Percentiles rank a stretch among this genome's conserved stretches.
phyloP scores from a whole-genome alignment of 2,888 invertebrate species.

The Hoplodrina ambigua region DNA sequence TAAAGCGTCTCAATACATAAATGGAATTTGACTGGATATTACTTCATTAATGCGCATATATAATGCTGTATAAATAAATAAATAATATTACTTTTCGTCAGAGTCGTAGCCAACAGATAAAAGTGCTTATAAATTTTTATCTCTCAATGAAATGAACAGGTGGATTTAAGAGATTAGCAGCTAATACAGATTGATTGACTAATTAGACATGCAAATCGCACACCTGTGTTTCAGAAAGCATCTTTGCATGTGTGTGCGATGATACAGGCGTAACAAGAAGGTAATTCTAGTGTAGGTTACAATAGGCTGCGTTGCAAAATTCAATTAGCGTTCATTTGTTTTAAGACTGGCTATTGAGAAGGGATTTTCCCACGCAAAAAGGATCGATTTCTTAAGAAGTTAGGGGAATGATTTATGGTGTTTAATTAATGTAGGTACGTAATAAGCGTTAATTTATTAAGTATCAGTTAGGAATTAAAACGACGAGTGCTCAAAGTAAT shows the following conservation, averaged over 20 bases:
- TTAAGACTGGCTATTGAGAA: conserved; percentile 9
- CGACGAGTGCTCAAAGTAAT: no score
- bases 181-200: conserved; percentile 57
- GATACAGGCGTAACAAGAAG: background rate
- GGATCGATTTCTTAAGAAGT: conserved; percentile 17
- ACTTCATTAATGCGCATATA: conserved; percentile 17
- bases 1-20: background rate
- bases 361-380: conserved; percentile 29
- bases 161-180: conserved; percentile 38
- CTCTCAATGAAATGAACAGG: conserved; percentile 27
- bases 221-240: conserved; percentile 8
- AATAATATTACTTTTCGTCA: conserved; percentile 3
- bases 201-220: conserved; percentile 36
- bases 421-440: background rate
- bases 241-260: conserved; percentile 6
- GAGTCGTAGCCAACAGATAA: conserved; percentile 17
- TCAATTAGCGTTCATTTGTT: conserved; percentile 40
- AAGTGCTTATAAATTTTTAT: conserved; percentile 19
- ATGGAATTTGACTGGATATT: background rate
- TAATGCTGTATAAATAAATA: background rate
- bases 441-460: background rate
- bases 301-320: conserved; percentile 20
- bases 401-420: conserved; percentile 18
- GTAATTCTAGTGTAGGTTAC: background rate
- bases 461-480: background rate